Percentiles rank a stretch among this genome's conserved stretches.
These are phyloP conservation scores for Dusona sp. DNA, from an alignment of 2,888 invertebrate genomes.

Conservation along the genomic window DNA sequence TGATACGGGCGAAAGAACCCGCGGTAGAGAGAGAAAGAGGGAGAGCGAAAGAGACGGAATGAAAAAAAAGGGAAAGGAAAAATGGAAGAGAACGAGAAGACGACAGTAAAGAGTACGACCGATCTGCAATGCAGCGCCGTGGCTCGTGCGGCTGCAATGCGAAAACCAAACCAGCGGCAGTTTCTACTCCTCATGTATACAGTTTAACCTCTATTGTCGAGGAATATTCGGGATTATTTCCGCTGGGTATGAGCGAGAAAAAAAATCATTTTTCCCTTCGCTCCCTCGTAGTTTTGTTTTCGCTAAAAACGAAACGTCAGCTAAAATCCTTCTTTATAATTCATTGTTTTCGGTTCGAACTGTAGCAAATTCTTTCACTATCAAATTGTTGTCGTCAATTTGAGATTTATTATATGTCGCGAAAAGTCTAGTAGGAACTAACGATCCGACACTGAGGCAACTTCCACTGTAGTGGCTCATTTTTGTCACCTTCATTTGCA, in stretches of 20 bases:
- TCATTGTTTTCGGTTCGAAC: neutral
- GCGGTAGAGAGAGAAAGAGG: constrained; percentile 28
- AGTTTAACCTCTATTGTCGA: constrained; percentile 17
- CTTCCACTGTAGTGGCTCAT: no score
- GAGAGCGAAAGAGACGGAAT: neutral
- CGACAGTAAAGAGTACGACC: constrained; percentile 49
- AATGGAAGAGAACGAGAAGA: constrained; percentile 34
- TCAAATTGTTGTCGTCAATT: neutral
- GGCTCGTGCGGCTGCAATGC: constrained; percentile 41
- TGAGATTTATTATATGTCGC: neutral
- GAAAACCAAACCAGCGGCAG: constrained; percentile 27
- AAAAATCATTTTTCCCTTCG: neutral
- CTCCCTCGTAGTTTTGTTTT: neutral
- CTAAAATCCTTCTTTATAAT: neutral
- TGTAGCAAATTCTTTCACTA: neutral
- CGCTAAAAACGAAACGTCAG: neutral
- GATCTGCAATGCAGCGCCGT: constrained; percentile 28
- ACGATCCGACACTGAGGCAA: no score
- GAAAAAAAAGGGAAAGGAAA: neutral
- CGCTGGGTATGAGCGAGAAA: neutral
- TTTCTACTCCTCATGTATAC: constrained; percentile 19
- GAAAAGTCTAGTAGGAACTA: neutral
- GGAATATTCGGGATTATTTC: neutral
- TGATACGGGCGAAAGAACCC: constrained; percentile 44
- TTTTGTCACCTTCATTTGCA: neutral